A percentile compares a stretch with the other conserved stretches of the same genome.
Evolutionary conservation across 1,140 invertebrate species (phyloP).

Genomic region (Drosophila mayri): DNA sequence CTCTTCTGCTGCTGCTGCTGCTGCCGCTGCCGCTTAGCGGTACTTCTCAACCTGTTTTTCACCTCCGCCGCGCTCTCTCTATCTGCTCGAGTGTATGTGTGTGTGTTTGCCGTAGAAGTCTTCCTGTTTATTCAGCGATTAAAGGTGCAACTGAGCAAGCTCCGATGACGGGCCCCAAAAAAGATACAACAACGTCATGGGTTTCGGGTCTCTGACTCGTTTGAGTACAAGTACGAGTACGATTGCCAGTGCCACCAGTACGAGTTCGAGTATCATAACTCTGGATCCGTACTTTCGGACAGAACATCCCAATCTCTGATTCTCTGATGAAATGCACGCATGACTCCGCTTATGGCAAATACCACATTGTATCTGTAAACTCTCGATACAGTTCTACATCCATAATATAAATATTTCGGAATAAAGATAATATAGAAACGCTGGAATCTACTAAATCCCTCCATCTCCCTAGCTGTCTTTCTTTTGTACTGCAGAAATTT

Average conservation of each 20-base stretch:
- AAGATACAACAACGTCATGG: slow-evolving; percentile 37
- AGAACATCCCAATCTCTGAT: slow-evolving; percentile 39
- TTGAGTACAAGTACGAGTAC: slow-evolving; percentile 7
- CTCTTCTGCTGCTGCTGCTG: slow-evolving; percentile 32
- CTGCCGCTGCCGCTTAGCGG: slow-evolving; percentile 74
- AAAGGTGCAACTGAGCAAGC: slow-evolving; percentile 68
- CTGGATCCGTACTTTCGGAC: slow-evolving; percentile 16
- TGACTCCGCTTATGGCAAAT: slow-evolving; percentile 30
- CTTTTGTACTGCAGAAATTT: no score
- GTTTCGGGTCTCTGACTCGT: slow-evolving; percentile 42
- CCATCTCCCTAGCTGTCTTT: no score
- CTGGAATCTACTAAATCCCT: no score
- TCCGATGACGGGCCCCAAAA: slow-evolving; percentile 54
- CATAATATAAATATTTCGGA: not conserved
- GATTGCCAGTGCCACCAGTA: slow-evolving; percentile 7
- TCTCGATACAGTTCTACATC: slow-evolving; percentile 11
- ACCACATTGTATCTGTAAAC: not conserved
- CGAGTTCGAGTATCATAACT: slow-evolving; percentile 8
- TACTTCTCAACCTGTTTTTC: slow-evolving; percentile 84
- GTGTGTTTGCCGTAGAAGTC: slow-evolving; percentile 79
- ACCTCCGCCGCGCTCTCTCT: slow-evolving; percentile 34
- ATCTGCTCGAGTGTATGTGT: slow-evolving; percentile 20
- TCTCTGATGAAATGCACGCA: slow-evolving; percentile 67
- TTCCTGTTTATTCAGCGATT: slow-evolving; percentile 81
- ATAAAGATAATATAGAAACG: not conserved